A percentile compares a stretch with the other conserved stretches of the same genome.
These are phyloP conservation scores for Pelecanus crispus DNA, from an alignment of 2,113 vertebrate genomes.

Conservation along the genomic window DNA sequence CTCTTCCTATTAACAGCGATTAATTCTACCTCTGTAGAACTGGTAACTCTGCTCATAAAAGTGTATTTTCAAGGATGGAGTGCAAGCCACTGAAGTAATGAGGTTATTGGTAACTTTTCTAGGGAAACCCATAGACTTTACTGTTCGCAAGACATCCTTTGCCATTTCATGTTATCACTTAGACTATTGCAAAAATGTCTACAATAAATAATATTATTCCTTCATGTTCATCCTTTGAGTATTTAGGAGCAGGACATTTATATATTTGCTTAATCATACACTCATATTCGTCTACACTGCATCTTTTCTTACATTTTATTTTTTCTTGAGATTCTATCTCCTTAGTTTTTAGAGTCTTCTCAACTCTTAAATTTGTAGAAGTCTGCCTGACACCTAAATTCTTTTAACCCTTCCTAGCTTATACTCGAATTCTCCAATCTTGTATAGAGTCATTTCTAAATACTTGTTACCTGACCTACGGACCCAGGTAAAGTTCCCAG, in stretches of 20 bases:
- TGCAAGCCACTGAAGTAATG: not conserved
- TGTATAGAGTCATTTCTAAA: not conserved
- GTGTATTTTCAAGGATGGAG: not conserved
- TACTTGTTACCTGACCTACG: not conserved
- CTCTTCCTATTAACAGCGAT: not conserved
- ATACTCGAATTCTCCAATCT: not conserved
- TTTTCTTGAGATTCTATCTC: not conserved
- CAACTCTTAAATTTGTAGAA: not conserved
- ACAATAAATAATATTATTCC: not conserved
- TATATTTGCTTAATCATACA: not conserved
- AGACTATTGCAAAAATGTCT: not conserved
- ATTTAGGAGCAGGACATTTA: not conserved
- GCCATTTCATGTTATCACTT: not conserved
- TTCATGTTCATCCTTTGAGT: not conserved
- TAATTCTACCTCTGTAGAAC: not conserved
- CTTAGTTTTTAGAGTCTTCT: not conserved
- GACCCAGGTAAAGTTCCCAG: not conserved
- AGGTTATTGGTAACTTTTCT: not conserved
- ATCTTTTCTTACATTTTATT: not conserved
- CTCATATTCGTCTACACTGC: not conserved
- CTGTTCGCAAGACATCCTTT: not conserved
- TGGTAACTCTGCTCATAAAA: not conserved
- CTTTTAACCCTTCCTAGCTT: not conserved
- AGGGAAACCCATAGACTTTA: not conserved
- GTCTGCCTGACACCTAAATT: not conserved